Conservation (phyloP, 2,113 vertebrate genomes). For the Corydoras sp. region DNA sequence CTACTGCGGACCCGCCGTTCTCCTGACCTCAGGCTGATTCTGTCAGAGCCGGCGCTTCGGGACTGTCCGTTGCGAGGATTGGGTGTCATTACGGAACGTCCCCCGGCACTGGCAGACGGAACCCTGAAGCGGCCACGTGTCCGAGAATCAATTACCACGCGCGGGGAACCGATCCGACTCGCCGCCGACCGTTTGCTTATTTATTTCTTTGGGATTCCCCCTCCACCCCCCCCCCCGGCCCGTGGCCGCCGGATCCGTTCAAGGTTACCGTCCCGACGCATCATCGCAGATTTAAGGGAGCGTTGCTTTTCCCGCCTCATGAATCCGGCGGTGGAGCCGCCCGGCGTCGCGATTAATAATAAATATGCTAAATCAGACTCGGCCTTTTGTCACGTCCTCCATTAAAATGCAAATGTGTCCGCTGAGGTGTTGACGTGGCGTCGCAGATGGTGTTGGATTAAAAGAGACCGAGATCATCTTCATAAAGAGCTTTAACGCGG, state of each 20-base stretch:
- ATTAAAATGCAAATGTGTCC: slow-evolving; percentile 35
- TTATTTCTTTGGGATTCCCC: slow-evolving; percentile 16
- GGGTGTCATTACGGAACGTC: slow-evolving; percentile 45
- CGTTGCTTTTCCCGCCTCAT: background rate
- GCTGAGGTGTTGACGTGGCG: slow-evolving; percentile 16
- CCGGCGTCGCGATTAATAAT: background rate
- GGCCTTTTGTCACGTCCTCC: slow-evolving; percentile 10
- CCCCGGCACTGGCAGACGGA: slow-evolving; percentile 36
- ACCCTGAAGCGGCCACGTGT: slow-evolving; percentile 37
- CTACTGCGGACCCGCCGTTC: slow-evolving; percentile 62
- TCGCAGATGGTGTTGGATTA: slow-evolving; percentile 17
- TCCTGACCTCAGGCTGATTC: slow-evolving; percentile 53
- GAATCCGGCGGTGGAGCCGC: background rate
- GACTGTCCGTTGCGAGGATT: slow-evolving; percentile 41
- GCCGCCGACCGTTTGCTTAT: slow-evolving; percentile 38
- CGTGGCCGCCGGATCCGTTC: slow-evolving; percentile 18
- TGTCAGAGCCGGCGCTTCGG: slow-evolving; percentile 25
- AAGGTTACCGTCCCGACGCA: slow-evolving; percentile 34
- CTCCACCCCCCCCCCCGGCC: too few relatives aligned
- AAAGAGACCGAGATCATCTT: background rate
- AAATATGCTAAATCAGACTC: background rate
- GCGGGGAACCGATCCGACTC: slow-evolving; percentile 48
- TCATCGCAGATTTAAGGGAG: background rate
- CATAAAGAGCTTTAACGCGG: background rate
- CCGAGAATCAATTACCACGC: slow-evolving; percentile 49